Evolutionary conservation across 2,797 vertebrate species (phyloP).

Genomic region (Leuciscus waleckii): DNA sequence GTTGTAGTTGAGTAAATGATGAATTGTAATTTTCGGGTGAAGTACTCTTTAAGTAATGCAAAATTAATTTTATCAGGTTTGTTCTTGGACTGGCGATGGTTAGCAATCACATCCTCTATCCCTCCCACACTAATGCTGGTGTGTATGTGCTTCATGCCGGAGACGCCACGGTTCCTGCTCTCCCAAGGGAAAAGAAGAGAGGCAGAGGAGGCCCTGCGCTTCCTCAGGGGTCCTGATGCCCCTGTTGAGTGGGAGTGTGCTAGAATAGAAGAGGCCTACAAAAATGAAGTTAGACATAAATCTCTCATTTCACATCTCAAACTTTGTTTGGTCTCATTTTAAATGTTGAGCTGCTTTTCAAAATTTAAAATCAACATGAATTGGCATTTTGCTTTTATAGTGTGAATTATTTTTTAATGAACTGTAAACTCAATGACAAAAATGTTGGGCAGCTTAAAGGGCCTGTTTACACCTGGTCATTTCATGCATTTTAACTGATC

Average conservation of each 20-base stretch:
- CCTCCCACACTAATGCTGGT: slow-evolving; percentile 85
- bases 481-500: background rate
- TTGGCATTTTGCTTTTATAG: background rate
- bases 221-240: slow-evolving; percentile 84
- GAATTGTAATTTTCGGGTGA: background rate
- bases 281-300: slow-evolving; percentile 78
- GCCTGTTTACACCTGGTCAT: background rate
- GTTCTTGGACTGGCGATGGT: slow-evolving; percentile 88
- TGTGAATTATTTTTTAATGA: background rate
- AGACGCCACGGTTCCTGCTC: slow-evolving; percentile 90
- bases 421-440: background rate
- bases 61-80: slow-evolving; percentile 69
- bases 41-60: background rate
- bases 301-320: background rate
- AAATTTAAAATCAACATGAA: background rate
- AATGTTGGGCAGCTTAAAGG: background rate
- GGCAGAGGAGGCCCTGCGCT: slow-evolving; percentile 82
- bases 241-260: slow-evolving; percentile 82
- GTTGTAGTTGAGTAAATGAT: background rate
- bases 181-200: slow-evolving; percentile 78
- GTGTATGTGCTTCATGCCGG: slow-evolving; percentile 91
- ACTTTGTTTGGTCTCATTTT: background rate
- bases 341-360: background rate
- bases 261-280: slow-evolving; percentile 76
- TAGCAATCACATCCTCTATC: slow-evolving; percentile 86